Percentiles rank a stretch among this genome's conserved stretches.
These are phyloP conservation scores for Anagrus nilaparvatae DNA, from an alignment of 1,140 invertebrate genomes.

Conservation along the genomic window DNA sequence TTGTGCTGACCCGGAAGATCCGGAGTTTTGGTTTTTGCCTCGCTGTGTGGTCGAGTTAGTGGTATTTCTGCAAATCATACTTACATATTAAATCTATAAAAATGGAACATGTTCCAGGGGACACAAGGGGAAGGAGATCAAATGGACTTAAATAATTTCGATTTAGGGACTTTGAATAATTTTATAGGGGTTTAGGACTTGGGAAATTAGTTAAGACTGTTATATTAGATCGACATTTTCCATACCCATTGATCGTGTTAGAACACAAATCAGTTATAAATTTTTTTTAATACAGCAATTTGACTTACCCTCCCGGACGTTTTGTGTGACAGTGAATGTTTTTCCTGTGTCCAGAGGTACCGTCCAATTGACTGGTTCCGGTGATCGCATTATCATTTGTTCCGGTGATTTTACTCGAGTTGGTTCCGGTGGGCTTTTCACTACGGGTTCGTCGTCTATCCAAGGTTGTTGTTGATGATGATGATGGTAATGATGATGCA, in stretches of 20 bases:
- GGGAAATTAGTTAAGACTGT: too few species aligned
- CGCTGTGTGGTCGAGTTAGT: constrained; percentile 54
- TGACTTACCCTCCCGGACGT: constrained; percentile 74
- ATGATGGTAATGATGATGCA: constrained; percentile 33
- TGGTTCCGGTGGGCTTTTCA: constrained; percentile 82
- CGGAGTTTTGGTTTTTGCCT: constrained; percentile 56
- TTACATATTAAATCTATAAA: neutral
- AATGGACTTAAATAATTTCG: too few species aligned
- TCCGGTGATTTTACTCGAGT: constrained; percentile 87
- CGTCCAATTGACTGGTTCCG: constrained; percentile 88
- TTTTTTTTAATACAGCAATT: too few species aligned
- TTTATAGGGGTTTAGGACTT: too few species aligned
- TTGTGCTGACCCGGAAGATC: constrained; percentile 45
- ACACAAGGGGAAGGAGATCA: neutral
- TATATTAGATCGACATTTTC: too few species aligned
- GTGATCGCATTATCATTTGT: constrained; percentile 81
- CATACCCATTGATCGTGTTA: too few species aligned
- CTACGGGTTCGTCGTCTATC: constrained; percentile 57
- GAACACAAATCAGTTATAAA: too few species aligned
- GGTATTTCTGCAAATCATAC: constrained; percentile 25
- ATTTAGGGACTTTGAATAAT: too few species aligned
- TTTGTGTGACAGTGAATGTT: constrained; percentile 85
- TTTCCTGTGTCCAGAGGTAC: constrained; percentile 86
- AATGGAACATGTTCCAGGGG: constrained; percentile 2
- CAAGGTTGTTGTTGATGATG: constrained; percentile 31